phyloP scores from a whole-genome alignment of 1,140 invertebrate genomes.

The Hyles vespertilio region DNA sequence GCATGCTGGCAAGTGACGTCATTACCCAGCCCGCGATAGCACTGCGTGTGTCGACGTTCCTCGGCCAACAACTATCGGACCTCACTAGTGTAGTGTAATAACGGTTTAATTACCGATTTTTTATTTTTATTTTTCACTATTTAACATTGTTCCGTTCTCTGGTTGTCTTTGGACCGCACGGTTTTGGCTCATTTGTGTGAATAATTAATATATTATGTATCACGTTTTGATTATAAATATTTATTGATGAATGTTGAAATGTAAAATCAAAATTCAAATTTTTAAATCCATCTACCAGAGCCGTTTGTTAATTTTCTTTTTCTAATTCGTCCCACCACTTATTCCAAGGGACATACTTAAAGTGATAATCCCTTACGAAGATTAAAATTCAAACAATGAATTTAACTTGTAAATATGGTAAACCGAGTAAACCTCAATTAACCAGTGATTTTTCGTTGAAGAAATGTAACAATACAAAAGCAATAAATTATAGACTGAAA shows the following conservation, averaged over 20 bases:
- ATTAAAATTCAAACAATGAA: too few relatives aligned
- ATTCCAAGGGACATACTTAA: too few relatives aligned
- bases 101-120: conserved; percentile 29
- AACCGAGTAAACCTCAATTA: too few relatives aligned
- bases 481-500: conserved; percentile 7
- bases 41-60: conserved; percentile 70
- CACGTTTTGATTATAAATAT: neutral
- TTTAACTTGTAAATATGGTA: too few relatives aligned
- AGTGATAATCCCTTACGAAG: too few relatives aligned
- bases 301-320: too few relatives aligned
- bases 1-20: conserved; percentile 56
- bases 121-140: conserved; percentile 39
- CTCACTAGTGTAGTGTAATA: conserved; percentile 67
- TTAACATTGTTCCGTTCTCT: conserved; percentile 18
- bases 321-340: too few relatives aligned
- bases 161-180: conserved; percentile 10
- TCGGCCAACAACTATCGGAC: conserved; percentile 60
- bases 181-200: conserved; percentile 12
- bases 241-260: too few relatives aligned
- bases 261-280: too few relatives aligned
- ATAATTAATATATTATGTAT: neutral
- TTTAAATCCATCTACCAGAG: too few relatives aligned
- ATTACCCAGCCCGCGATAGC: conserved; percentile 33
- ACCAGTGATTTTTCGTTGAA: too few relatives aligned
- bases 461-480: too few relatives aligned